Evolutionary conservation across 2,797 vertebrate species (phyloP), one percentile per base, ranked within the genome.

Genomic region (Lepilemur septentrionalis): DNA sequence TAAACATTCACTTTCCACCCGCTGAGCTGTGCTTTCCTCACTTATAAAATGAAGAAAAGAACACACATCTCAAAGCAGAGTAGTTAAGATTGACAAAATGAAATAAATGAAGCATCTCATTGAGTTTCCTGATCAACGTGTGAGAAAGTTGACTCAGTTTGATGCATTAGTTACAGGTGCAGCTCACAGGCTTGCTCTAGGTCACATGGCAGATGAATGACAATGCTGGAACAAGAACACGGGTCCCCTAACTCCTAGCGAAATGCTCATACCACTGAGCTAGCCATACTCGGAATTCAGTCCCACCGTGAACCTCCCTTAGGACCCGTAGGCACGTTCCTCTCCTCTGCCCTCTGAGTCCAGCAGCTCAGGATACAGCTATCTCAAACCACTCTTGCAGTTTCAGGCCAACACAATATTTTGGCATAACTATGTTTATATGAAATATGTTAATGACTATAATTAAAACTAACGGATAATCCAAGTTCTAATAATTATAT

Each of bases 221-320:
- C n/a, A 11, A 2, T 8, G 1, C 1, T 12, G 18, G 4, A 38
- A 14, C 11, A 30, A 55, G 32, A 32, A 6, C 7, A 10, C 9
- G 5, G 85, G 38, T 3, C 52, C 22, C n/a, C 14, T 1, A 0
- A 10, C 73, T 23, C 52, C 41, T 2, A 6, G 48, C 0, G 0
- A 73, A 79, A 23, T 0, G 0, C 17, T 65, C 1, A 0, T 1
- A 1, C 22, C 17, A 4, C 5, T 25, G 3, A 76, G 20, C 32
- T 59, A 2, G 15, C 1, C 0, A 0, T 0, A 14, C 52, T 32
- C 8, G 5, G 46, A 32, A 7, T 2, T 8, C 5, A 12, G 6
- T 4, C 17, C 22, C 8, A 0, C 1, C 0, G 0, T 10, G 18
- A 6, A 17, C 50, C 22, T 30, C 52, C 89, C 13, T 13, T 8